phyloP scores from a whole-genome alignment of 1,140 invertebrate genomes.

The Ruditapes philippinarum region DNA sequence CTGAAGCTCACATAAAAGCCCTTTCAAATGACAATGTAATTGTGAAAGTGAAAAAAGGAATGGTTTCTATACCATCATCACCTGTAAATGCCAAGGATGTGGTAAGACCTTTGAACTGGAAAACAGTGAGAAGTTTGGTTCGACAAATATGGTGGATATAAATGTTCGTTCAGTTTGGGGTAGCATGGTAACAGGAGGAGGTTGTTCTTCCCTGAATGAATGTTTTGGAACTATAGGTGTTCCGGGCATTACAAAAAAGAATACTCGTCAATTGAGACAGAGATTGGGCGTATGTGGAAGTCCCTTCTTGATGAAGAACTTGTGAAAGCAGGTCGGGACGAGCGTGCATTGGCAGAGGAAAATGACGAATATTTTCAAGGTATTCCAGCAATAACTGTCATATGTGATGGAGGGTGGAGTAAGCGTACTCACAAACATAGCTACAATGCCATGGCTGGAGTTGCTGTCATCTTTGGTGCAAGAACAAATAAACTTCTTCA shows the following conservation, averaged over 20 bases:
- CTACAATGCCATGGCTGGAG: constrained; percentile 68
- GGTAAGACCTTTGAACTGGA: not conserved
- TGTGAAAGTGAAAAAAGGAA: too few relatives aligned
- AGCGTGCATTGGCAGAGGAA: constrained; percentile 41
- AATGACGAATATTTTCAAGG: constrained; percentile 33
- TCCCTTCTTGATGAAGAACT: too few relatives aligned
- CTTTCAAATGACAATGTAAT: too few relatives aligned
- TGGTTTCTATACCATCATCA: constrained; percentile 9
- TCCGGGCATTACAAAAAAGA: not conserved
- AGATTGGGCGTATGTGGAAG: too few relatives aligned
- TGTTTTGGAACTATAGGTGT: constrained; percentile 24
- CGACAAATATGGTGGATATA: not conserved
- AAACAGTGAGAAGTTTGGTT: not conserved
- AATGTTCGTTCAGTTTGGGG: constrained; percentile 62
- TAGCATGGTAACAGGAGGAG: constrained; percentile 48
- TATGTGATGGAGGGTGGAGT: constrained; percentile 66
- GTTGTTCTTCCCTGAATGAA: constrained; percentile 36
- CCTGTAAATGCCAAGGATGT: not conserved
- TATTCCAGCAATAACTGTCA: constrained; percentile 57
- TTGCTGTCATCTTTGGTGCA: constrained; percentile 83
- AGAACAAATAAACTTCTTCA: constrained; percentile 53
- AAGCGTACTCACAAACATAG: constrained; percentile 61
- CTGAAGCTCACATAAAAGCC: too few relatives aligned
- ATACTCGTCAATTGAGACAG: too few relatives aligned
- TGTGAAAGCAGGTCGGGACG: too few relatives aligned